phyloP scores from a whole-genome alignment of 2,888 invertebrate genomes.

The Patella depressa region DNA sequence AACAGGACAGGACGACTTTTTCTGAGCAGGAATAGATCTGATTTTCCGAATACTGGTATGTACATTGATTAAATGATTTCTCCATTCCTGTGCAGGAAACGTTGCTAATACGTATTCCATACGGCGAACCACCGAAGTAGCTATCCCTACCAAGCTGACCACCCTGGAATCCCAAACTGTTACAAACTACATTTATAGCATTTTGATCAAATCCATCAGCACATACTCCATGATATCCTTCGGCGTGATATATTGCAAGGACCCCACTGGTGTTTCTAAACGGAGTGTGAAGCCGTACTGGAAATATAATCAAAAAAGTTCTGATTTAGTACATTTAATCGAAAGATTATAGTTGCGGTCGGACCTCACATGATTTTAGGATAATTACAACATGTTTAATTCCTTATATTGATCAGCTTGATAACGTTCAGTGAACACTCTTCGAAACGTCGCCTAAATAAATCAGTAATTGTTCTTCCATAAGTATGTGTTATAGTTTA shows the following conservation, averaged over 20 bases:
- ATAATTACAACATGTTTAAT: too few species aligned
- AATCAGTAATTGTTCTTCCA: too few species aligned
- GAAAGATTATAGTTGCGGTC: too few species aligned
- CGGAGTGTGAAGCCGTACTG: background rate
- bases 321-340: too few species aligned
- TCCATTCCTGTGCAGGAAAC: background rate
- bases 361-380: too few species aligned
- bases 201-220: background rate
- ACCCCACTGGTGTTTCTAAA: background rate
- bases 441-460: too few species aligned
- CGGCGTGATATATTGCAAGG: background rate
- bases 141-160: background rate
- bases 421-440: too few species aligned
- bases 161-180: background rate
- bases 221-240: background rate
- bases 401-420: too few species aligned
- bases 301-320: background rate
- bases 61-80: background rate
- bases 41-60: too few species aligned
- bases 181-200: background rate
- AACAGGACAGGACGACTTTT: too few species aligned
- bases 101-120: background rate
- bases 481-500: too few species aligned
- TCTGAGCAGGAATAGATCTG: too few species aligned
- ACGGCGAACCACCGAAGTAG: background rate